phyloP scores from a whole-genome alignment of 2,888 invertebrate species.

The Drosophila niveifrons region DNA sequence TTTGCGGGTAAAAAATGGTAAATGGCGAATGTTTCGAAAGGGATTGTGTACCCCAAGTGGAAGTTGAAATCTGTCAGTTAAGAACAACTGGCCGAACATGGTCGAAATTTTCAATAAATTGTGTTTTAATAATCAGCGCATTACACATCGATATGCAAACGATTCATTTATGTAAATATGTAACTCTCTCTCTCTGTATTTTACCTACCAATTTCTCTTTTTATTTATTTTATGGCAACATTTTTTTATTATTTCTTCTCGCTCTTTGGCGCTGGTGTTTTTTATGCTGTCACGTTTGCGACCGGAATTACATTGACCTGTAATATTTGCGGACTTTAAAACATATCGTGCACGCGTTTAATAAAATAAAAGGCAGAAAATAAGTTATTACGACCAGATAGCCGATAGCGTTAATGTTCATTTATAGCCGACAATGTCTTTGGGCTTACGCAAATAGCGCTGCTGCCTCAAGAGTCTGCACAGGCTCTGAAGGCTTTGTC shows the following conservation, averaged over 20 bases:
- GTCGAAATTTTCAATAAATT: conserved; percentile 61
- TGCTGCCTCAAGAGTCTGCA: conserved; percentile 3
- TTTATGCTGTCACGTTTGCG: conserved; percentile 65
- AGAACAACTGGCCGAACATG: not conserved
- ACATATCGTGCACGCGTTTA: conserved; percentile 18
- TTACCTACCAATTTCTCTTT: conserved; percentile 30
- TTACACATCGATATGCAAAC: conserved; percentile 28
- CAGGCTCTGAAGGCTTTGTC: not conserved
- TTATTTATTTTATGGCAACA: conserved; percentile 58
- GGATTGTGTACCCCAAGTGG: conserved; percentile 14
- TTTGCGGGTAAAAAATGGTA: not conserved
- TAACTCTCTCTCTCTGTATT: not conserved
- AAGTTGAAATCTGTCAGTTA: conserved; percentile 24
- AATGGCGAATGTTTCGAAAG: not conserved
- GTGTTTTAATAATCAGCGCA: conserved; percentile 58
- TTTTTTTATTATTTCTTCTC: conserved; percentile 30
- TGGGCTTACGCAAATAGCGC: conserved; percentile 63
- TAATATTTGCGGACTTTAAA: conserved; percentile 48
- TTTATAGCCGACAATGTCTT: conserved; percentile 56
- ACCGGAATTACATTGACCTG: conserved; percentile 61
- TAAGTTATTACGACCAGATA: conserved; percentile 60
- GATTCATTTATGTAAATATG: conserved; percentile 17
- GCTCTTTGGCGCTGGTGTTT: not conserved
- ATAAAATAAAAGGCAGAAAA: conserved; percentile 52
- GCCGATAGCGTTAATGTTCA: conserved; percentile 68